phyloP scores from a whole-genome alignment of 1,140 invertebrate genomes.

The Nylanderia fulva region DNA sequence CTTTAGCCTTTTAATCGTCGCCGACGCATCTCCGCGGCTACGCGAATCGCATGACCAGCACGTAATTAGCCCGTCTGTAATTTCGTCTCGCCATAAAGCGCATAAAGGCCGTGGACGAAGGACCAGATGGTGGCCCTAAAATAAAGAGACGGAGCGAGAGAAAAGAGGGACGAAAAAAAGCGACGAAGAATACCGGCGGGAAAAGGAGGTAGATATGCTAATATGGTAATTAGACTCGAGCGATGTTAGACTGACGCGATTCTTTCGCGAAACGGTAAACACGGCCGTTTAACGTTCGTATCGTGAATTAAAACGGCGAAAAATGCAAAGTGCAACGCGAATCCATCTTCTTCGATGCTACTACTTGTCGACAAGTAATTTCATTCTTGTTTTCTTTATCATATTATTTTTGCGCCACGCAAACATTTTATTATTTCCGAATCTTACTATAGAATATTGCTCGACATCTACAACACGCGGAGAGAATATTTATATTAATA shows the following conservation, averaged over 20 bases:
- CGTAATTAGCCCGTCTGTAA: constrained; percentile 78
- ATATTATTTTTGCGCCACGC: too few relatives aligned
- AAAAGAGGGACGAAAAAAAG: constrained; percentile 1
- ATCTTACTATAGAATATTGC: too few relatives aligned
- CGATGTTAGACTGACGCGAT: constrained; percentile 34
- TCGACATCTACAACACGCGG: too few relatives aligned
- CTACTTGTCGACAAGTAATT: background rate
- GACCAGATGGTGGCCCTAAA: constrained; percentile 57
- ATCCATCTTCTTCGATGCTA: background rate
- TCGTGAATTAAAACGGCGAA: background rate
- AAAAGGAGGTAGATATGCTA: background rate
- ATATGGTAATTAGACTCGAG: constrained; percentile 69
- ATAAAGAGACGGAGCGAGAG: constrained; percentile 33
- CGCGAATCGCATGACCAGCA: constrained; percentile 77
- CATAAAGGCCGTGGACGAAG: constrained; percentile 40
- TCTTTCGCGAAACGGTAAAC: constrained; percentile 17
- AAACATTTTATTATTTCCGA: background rate
- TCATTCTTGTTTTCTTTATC: background rate
- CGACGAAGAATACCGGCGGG: background rate
- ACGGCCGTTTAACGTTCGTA: background rate
- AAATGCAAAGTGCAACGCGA: background rate
- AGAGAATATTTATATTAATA: too few relatives aligned
- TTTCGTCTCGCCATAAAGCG: constrained; percentile 67
- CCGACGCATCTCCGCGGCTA: constrained; percentile 51
- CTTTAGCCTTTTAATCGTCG: constrained; percentile 52